These are phyloP conservation scores for Drosophila nasuta DNA, from an alignment of 1,140 invertebrate species.

Conservation along the genomic window DNA sequence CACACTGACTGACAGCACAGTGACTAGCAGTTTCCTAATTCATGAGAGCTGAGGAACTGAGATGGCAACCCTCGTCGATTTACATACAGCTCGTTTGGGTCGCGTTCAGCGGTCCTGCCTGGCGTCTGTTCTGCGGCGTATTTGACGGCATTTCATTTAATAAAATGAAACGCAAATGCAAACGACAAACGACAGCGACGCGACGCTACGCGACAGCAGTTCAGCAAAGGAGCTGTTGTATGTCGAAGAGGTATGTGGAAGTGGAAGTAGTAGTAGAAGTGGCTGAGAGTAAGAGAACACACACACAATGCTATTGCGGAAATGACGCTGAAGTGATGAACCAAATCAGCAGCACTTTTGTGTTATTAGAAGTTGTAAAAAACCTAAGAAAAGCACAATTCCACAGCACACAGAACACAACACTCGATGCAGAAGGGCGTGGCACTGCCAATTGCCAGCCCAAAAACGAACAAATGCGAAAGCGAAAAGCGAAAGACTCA, in stretches of 20 bases:
- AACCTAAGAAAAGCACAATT: slow-evolving; percentile 47
- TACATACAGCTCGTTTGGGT: slow-evolving; percentile 58
- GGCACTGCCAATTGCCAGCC: slow-evolving; percentile 34
- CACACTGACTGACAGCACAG: slow-evolving; percentile 6
- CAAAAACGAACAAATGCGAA: neutral
- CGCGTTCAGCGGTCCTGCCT: slow-evolving; percentile 23
- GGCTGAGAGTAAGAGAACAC: slow-evolving; percentile 2
- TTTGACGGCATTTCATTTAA: slow-evolving; percentile 78
- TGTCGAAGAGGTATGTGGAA: too few species aligned
- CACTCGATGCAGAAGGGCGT: slow-evolving; percentile 5
- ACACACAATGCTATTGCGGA: slow-evolving; percentile 63
- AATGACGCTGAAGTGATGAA: slow-evolving; percentile 75
- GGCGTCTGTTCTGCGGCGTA: slow-evolving; percentile 51
- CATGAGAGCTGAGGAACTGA: slow-evolving; percentile 2
- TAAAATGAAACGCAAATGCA: slow-evolving; percentile 76
- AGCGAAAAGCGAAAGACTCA: neutral
- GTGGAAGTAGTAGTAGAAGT: neutral
- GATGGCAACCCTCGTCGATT: slow-evolving; percentile 53
- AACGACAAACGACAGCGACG: slow-evolving; percentile 63
- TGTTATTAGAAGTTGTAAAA: slow-evolving; percentile 79
- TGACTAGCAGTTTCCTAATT: slow-evolving; percentile 5
- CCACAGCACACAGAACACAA: slow-evolving; percentile 1
- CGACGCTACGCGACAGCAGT: slow-evolving; percentile 16
- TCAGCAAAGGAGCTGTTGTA: neutral
- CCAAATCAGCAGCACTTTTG: slow-evolving; percentile 80